Evolutionary conservation across 1,140 invertebrate species (phyloP), one percentile per base, ranked within the genome.

Genomic region (Semibalanus balanoides): DNA sequence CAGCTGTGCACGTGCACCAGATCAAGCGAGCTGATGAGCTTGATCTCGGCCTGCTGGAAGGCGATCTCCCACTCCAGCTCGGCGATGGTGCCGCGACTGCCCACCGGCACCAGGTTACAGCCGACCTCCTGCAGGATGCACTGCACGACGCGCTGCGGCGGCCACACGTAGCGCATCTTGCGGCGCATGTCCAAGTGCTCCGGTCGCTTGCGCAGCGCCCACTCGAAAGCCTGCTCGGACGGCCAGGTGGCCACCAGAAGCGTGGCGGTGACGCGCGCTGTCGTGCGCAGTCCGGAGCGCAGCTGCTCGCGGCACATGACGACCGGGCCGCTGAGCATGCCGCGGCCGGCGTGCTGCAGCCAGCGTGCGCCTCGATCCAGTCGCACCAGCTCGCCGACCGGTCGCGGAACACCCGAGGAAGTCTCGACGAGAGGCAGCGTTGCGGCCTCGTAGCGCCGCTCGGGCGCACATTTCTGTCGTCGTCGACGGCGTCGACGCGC

Each of bases 41-140:
- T 91, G 69, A 88, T 85, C 82, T 92, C 90, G 0, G 90, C 90
- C 74, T 88, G 88, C 0, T 90, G 90, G 80, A 92, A 92, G 11
- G 85, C 85, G 0, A 92, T 83, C 79, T 88, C 88, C 91, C 91
- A 93, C 81, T 92, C 90, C 19, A 92, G 82, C 76, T 87, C 86
- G 74, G 86, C 84, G 7, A 86, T 85, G 29, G 85, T 84, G 80
- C 87, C 90, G 1, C 86, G 83, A 82, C 87, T 89, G 30, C 89
- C 88, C 76, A 90, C 85, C 0, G 91, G 91, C 0, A 91, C 84
- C 1, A 91, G 81, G 78, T 90, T 86, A 77, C 89, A 92, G 14
- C 89, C 89, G 73, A 89, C 86, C 22, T 69, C 72, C 17, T 86
- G 85, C n/a, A 85, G 86, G 7, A 91, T 86, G 78, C 89, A 89